Evolutionary conservation across 2,113 vertebrate genomes (phyloP), one percentile per base, ranked within the genome.

Genomic region (Trichomycterus rosablanca): DNA sequence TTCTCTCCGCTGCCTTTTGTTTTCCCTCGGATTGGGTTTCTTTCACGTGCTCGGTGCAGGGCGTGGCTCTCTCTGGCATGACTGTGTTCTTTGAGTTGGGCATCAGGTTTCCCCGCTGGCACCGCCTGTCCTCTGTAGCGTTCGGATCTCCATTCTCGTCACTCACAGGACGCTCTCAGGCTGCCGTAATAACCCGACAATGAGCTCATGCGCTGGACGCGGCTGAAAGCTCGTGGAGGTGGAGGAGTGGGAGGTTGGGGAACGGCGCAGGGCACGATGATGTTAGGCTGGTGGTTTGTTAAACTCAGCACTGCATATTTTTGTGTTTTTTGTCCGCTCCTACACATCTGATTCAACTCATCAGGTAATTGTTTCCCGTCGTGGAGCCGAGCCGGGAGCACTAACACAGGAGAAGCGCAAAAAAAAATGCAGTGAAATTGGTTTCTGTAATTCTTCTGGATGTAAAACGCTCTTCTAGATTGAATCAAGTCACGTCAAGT

Each of bases 101-200:
- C 62, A 48, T 65, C 62, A 49, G 52, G 62, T 65, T 65, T 65
- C 62, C 51, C 12, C 43, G 4, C 32, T 49, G 50, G 40, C 50
- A 63, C 19, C 18, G 30, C 51, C 61, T 45, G 61, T 12, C 61
- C 54, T 20, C 40, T 63, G 52, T 9, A 56, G 62, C 5, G 30
- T 15, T 48, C 20, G 52, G 42, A 34, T 39, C 52, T 45, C 32
- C 11, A 9, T 26, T 40, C 30, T 44, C 18, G 51, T 23, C 50
- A 32, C 62, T 46, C 3, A 19, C 43, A 37, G 42, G 23, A 28
- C 61, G 23, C n/a, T n/a, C n/a, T n/a, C 18, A 16, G 18, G 50
- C 61, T 39, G 61, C 40, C 28, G 24, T 48, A 56, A 56, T 65
- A 56, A 56, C 48, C 46, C 40, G 55, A 26, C 30, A 14, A 12